These are phyloP conservation scores for Caenorhabditis sulstoni DNA, from an alignment of 2,888 invertebrate genomes.

Conservation along the genomic window DNA sequence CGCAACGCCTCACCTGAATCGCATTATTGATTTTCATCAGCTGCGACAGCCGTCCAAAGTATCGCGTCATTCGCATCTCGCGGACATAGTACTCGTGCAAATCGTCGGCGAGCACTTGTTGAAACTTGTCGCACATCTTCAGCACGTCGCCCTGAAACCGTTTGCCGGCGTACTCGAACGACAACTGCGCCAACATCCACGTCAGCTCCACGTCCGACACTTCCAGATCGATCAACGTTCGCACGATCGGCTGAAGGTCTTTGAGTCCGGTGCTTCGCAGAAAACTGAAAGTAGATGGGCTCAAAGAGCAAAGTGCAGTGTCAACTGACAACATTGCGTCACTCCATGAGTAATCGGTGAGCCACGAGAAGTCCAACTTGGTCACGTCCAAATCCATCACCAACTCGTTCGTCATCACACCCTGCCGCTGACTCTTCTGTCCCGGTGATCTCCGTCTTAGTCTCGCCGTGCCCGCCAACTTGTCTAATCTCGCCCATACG, in stretches of 20 bases:
- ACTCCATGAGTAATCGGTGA: slow-evolving; percentile 11
- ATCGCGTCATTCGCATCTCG: slow-evolving; percentile 49
- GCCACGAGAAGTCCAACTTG: slow-evolving; percentile 36
- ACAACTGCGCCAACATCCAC: slow-evolving; percentile 48
- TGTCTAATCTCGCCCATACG: slow-evolving; percentile 32
- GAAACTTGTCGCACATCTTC: slow-evolving; percentile 31
- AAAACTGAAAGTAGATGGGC: background rate
- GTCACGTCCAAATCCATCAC: slow-evolving; percentile 26
- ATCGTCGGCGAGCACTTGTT: slow-evolving; percentile 38
- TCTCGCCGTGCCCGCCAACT: slow-evolving; percentile 33
- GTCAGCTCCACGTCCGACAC: slow-evolving; percentile 37
- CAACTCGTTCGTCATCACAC: slow-evolving; percentile 2
- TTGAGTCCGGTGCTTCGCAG: background rate
- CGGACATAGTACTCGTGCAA: slow-evolving; percentile 59
- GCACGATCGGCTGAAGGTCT: background rate
- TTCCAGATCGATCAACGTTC: slow-evolving; percentile 18
- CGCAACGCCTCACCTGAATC: slow-evolving; percentile 62
- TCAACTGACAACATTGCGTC: slow-evolving; percentile 23
- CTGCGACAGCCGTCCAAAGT: slow-evolving; percentile 58
- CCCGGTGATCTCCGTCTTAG: slow-evolving; percentile 4
- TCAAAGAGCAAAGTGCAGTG: too few relatives aligned
- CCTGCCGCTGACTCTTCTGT: background rate
- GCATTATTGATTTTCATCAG: slow-evolving; percentile 60
- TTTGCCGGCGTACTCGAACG: slow-evolving; percentile 47
- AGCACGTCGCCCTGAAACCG: slow-evolving; percentile 24